Conservation (phyloP, 1,140 invertebrate genomes). For the Theocolax elegans region DNA sequence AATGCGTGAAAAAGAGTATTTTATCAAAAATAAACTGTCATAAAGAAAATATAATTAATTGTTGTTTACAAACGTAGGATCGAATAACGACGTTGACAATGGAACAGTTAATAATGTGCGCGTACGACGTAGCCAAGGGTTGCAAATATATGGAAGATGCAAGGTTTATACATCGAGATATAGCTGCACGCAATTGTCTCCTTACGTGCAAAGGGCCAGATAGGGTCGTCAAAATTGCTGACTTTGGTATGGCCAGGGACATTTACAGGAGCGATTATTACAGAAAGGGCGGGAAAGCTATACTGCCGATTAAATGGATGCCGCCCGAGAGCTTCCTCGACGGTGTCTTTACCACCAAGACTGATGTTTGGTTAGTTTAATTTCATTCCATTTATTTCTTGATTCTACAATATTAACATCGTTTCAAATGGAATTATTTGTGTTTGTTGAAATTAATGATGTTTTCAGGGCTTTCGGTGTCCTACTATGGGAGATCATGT, state of each 20-base stretch:
- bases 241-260: slow-evolving; percentile 98
- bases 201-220: slow-evolving; percentile 89
- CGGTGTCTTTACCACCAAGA: slow-evolving; percentile 97
- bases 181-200: slow-evolving; percentile 97
- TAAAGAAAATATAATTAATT: no score
- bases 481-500: slow-evolving; percentile 95
- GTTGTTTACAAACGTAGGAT: no score
- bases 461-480: slow-evolving; percentile 91
- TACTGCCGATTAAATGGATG: slow-evolving; percentile 99
- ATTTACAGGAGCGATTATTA: slow-evolving; percentile 97
- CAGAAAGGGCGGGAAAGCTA: slow-evolving; percentile 95
- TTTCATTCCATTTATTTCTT: no score
- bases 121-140: slow-evolving; percentile 92
- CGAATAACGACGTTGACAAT: slow-evolving; percentile 82
- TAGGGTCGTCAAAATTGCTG: slow-evolving; percentile 95
- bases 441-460: no score
- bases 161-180: slow-evolving; percentile 97
- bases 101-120: slow-evolving; percentile 90
- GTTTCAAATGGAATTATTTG: no score
- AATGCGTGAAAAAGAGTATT: no score
- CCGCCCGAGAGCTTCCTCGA: slow-evolving; percentile 98
- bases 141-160: slow-evolving; percentile 96
- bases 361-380: slow-evolving; percentile 94
- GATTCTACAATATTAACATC: no score
- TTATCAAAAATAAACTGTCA: no score